These are phyloP conservation scores for Calliopum simillimum DNA, from an alignment of 2,888 invertebrate species.

Conservation along the genomic window DNA sequence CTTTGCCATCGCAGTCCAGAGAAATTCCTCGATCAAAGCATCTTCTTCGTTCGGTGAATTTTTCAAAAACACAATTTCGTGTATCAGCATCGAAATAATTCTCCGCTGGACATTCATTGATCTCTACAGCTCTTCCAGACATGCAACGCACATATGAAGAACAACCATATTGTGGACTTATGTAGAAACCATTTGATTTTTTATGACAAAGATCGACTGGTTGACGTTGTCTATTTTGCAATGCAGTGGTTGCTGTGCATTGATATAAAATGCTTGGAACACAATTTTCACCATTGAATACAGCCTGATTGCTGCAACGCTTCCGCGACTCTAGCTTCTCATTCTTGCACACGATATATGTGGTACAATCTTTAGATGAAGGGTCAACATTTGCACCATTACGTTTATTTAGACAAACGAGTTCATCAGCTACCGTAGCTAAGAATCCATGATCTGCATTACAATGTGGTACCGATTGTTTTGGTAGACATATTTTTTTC, in stretches of 20 bases:
- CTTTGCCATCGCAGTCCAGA: conserved; percentile 52
- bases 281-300: conserved; percentile 60
- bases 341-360: conserved; percentile 59
- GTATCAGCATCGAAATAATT: conserved; percentile 60
- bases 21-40: conserved; percentile 49
- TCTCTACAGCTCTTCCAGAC: conserved; percentile 51
- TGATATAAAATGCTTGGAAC: conserved; percentile 55
- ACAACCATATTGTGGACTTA: conserved; percentile 60
- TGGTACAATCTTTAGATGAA: conserved; percentile 56
- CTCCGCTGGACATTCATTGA: conserved; percentile 53
- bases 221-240: background rate
- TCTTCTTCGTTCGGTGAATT: conserved; percentile 48
- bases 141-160: conserved; percentile 60
- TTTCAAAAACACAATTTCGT: conserved; percentile 51
- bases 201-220: conserved; percentile 65
- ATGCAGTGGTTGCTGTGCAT: conserved; percentile 42
- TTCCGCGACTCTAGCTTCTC: conserved; percentile 52
- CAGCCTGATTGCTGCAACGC: conserved; percentile 56
- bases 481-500: conserved; percentile 51
- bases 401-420: conserved; percentile 48
- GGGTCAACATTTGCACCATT: conserved; percentile 63
- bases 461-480: conserved; percentile 47
- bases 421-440: conserved; percentile 32
- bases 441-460: conserved; percentile 13
- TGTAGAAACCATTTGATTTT: conserved; percentile 69